Evolutionary conservation across 2,113 vertebrate genomes (phyloP).

Genomic region (Epinephelus moara): DNA sequence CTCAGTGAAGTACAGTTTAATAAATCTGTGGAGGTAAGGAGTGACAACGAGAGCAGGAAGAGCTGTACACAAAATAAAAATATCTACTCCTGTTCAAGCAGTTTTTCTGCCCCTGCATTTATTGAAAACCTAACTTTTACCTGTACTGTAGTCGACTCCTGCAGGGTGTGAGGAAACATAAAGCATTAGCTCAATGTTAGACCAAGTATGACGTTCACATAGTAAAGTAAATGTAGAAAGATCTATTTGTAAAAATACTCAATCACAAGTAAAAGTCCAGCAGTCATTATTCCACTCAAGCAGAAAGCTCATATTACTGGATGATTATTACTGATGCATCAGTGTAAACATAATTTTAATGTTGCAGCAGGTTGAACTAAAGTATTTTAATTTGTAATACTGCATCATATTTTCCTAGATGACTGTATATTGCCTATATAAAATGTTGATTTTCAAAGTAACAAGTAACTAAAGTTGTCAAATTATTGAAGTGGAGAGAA

Average conservation of each 20-base stretch:
- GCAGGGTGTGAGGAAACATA: too few species aligned
- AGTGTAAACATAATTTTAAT: too few species aligned
- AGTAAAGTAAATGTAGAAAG: too few species aligned
- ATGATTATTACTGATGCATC: too few species aligned
- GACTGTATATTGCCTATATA: not conserved
- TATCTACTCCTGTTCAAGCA: not conserved
- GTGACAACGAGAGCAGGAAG: not conserved
- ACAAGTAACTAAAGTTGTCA: not conserved
- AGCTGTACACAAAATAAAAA: not conserved
- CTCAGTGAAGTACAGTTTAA: not conserved
- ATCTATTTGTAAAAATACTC: not conserved
- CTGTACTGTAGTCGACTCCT: not conserved
- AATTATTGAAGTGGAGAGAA: not conserved
- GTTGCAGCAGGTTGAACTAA: too few species aligned
- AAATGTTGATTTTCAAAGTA: not conserved
- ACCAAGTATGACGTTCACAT: too few species aligned
- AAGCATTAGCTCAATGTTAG: too few species aligned
- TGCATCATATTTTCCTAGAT: too few species aligned
- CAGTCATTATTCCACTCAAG: not conserved
- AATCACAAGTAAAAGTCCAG: not conserved
- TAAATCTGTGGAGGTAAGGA: not conserved
- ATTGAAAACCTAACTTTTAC: not conserved
- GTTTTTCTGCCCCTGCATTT: not conserved
- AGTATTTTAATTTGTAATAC: too few species aligned
- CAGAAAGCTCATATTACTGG: too few species aligned